Percentiles rank a stretch among this genome's conserved stretches.
Evolutionary conservation across 2,888 invertebrate species (phyloP).

Genomic region (Torymus tubicola): DNA sequence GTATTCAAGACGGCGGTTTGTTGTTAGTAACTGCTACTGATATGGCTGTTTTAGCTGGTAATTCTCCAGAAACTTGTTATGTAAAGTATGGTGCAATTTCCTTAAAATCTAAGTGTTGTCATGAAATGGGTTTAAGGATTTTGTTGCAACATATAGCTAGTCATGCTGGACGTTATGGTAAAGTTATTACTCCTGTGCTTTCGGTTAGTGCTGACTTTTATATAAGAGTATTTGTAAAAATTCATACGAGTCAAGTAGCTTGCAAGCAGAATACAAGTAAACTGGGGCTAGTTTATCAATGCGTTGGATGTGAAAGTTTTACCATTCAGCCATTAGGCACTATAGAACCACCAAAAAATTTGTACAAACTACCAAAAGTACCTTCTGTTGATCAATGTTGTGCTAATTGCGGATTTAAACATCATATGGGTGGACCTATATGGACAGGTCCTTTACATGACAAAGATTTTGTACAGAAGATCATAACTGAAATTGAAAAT

Average conservation of each 20-base stretch:
- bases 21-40: slow-evolving; percentile 98
- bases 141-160: slow-evolving; percentile 92
- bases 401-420: slow-evolving; percentile 85
- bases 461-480: slow-evolving; percentile 83
- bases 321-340: slow-evolving; percentile 87
- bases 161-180: slow-evolving; percentile 94
- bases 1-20: slow-evolving; percentile 88
- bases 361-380: slow-evolving; percentile 82
- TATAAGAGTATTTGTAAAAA: slow-evolving; percentile 92
- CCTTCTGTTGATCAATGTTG: slow-evolving; percentile 84
- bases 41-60: slow-evolving; percentile 96
- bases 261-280: slow-evolving; percentile 94
- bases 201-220: slow-evolving; percentile 98
- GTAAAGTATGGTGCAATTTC: slow-evolving; percentile 96
- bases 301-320: slow-evolving; percentile 91
- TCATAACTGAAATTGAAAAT: slow-evolving; percentile 77
- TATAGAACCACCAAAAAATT: slow-evolving; percentile 78
- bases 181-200: slow-evolving; percentile 93
- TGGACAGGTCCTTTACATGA: slow-evolving; percentile 94
- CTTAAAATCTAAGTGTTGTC: slow-evolving; percentile 90
- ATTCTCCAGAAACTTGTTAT: slow-evolving; percentile 94
- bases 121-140: slow-evolving; percentile 98
- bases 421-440: slow-evolving; percentile 94
- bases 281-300: slow-evolving; percentile 91
- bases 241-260: slow-evolving; percentile 87